Evolutionary conservation across 2,888 invertebrate genomes (phyloP), one percentile per base, ranked within the genome.

Genomic region (Dioctria rufipes): DNA sequence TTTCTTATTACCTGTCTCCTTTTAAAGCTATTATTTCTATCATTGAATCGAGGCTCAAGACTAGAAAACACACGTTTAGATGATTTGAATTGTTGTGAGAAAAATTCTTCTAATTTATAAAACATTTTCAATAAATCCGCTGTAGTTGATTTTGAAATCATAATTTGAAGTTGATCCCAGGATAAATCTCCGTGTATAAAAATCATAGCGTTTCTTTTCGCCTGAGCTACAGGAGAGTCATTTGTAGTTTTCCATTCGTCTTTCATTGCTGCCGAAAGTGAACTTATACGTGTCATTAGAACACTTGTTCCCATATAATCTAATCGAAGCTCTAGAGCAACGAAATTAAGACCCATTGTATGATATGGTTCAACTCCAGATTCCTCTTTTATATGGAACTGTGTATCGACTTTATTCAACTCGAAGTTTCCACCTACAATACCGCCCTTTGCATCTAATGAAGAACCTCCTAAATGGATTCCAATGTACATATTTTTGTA

Each of bases 281-380:
- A 92, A 84, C 96, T 96, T 67, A 98, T 95, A 73, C 98, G 91
- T 8, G 95, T 95, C 94, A 99, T 95, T 82, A 99, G 90, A 80
- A 97, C 97, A 58, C 96, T 94, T n/a, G 98, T 96, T 82, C 98
- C 98, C 99, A 99, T 99, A 91, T 99, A 99, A 90, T 99, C 99
- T 81, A 99, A 91, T 37, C 98, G 92, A 84, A 97, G 91, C 89
- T 98, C 98, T 73, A 98, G 89, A 11, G 97, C 97, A 85, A 94
- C 93, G 83, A 98, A 91, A 85, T 94, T 93, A 83, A 96, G 89
- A 67, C 96, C 95, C 80, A 95, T 92, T 75, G 94, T 95, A 89
- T 98, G 98, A 85, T 95, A 95, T 0, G 98, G 98, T 89, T 96
- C 96, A 84, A 94, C 93, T 78, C 95, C 95, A 0, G 96, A 94